Evolutionary conservation across 2,888 invertebrate species (phyloP), one percentile per base, ranked within the genome.

Genomic region (Standfussiana lucernea): DNA sequence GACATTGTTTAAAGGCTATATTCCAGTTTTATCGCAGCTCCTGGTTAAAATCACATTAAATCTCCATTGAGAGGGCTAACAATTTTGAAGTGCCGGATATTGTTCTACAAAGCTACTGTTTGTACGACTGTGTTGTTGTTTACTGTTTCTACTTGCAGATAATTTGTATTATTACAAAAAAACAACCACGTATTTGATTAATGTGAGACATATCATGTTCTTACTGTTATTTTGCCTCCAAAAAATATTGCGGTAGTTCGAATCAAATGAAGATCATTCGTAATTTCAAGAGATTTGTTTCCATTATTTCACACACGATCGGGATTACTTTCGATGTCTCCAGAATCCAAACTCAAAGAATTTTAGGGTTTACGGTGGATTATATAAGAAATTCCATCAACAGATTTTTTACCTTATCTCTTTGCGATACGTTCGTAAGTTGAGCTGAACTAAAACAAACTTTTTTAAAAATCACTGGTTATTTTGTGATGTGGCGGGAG

Each of bases 1-100:
- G 92, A 94, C 93, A 94, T 94, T 95, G 93, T 95, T 93, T 93
- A 91, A 92, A 93, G 90, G 92, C 91, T 92, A 92, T 92, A 91
- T 92, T 91, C 90, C 90, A 85, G 90, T 94, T 95, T 95, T 94
- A 95, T 92, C 84, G 91, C 90, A 86, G 90, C 91, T 93, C 90
- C 92, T 92, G 90, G 92, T 93, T 91, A 91, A 88, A 91, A 88
- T 89, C 86, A 87, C 87, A 91, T 94, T 91, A 93, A 93, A 92
- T 92, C 91, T 89, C 89, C 88, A 90, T 91, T 86, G 85, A 84
- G 84, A 87, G 89, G 81, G 79, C 87, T 85, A 78, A 88, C 88
- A 74, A 80, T 76, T 79, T 78, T 74, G 50, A 87, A 90, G 89
- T 88, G 82, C 85, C 78, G 84, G 86, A 88, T 84, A 88, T 86